Evolutionary conservation across 2,113 vertebrate genomes (phyloP).

Genomic region (Ciconia maguari): DNA sequence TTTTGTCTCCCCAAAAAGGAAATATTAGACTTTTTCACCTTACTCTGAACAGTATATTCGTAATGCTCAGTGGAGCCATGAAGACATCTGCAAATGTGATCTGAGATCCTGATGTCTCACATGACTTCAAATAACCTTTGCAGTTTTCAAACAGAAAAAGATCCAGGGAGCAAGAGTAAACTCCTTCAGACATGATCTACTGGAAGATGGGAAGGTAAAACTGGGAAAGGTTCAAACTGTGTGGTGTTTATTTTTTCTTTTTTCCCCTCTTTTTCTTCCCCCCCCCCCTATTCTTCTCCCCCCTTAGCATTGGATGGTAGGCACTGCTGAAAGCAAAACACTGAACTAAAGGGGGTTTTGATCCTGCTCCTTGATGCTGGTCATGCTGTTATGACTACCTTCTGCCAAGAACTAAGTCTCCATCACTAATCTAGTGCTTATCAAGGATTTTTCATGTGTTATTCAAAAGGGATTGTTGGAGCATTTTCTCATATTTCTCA

Average conservation of each 20-base stretch:
- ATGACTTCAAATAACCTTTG: neutral
- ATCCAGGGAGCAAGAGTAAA: neutral
- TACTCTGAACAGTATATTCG: neutral
- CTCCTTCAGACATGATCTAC: neutral
- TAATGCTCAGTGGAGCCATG: neutral
- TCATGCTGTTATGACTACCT: neutral
- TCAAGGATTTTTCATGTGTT: neutral
- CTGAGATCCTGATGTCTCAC: neutral
- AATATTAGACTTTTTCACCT: neutral
- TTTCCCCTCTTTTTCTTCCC: neutral
- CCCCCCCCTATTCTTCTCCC: neutral
- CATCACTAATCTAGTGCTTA: neutral
- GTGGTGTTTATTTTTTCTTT: neutral
- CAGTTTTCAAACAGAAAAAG: neutral
- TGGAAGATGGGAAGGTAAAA: neutral
- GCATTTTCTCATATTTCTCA: neutral
- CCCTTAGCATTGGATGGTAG: fast-evolving
- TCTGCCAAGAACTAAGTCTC: neutral
- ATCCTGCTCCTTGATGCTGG: neutral
- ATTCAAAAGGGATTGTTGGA: neutral
- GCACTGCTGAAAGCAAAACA: neutral
- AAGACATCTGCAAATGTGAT: neutral
- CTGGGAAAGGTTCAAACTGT: neutral
- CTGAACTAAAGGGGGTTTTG: neutral
- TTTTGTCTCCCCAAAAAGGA: neutral